A percentile compares a stretch with the other conserved stretches of the same genome.
phyloP scores from a whole-genome alignment of 1,140 invertebrate species.

The Metaphire vulgaris region DNA sequence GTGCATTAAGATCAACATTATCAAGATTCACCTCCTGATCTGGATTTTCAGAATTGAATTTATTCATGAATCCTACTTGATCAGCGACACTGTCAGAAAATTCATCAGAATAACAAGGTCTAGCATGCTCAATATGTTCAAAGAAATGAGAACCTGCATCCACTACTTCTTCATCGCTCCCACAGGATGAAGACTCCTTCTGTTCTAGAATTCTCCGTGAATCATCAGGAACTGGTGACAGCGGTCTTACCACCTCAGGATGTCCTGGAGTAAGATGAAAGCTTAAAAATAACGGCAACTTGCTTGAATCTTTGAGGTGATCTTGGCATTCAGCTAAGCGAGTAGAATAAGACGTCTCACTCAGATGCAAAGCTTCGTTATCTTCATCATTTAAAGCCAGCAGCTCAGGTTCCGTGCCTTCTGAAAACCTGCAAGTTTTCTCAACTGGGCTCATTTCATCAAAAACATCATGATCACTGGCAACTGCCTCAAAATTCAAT shows the following conservation, averaged over 20 bases:
- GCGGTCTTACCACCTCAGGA: conserved; percentile 46
- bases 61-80: no score
- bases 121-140: no score
- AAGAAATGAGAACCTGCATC: no score
- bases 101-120: no score
- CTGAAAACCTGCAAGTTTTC: no score
- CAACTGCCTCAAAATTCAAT: conserved; percentile 3
- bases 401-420: conserved; percentile 44
- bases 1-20: conserved; percentile 35
- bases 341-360: conserved; percentile 29
- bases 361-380: conserved; percentile 51
- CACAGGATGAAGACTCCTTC: conserved; percentile 20
- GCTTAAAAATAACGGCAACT: not conserved
- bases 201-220: conserved; percentile 36
- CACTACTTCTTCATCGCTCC: no score
- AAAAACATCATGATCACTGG: conserved; percentile 31
- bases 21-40: conserved; percentile 19
- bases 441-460: no score
- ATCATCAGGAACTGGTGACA: conserved; percentile 47
- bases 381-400: conserved; percentile 52
- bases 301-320: not conserved
- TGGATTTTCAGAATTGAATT: conserved; percentile 23
- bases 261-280: conserved; percentile 28
- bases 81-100: no score
- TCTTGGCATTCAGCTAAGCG: not conserved